phyloP scores from a whole-genome alignment of 2,797 vertebrate species.

The Artibeus jamaicensis region DNA sequence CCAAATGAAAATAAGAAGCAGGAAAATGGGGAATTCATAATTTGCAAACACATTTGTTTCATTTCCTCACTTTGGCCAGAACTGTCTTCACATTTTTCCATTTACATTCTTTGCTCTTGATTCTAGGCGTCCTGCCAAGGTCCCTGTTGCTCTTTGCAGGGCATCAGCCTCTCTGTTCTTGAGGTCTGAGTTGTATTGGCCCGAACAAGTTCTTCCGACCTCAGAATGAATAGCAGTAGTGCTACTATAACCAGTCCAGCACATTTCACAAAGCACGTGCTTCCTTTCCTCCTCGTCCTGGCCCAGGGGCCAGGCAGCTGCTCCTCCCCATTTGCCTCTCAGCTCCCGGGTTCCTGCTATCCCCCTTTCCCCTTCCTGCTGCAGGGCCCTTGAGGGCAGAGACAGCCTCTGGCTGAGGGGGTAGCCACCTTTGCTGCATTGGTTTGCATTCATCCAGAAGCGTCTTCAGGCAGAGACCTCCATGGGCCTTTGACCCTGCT shows the following conservation, averaged over 20 bases:
- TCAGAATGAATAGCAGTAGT: too few species aligned
- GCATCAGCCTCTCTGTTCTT: neutral
- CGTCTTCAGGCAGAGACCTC: neutral
- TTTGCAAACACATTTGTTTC: neutral
- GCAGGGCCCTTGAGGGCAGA: neutral
- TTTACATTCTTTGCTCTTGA: fast-evolving
- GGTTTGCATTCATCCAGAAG: neutral
- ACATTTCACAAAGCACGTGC: fast-evolving
- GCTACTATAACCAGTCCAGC: fast-evolving
- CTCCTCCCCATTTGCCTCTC: neutral
- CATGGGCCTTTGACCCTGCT: fast-evolving
- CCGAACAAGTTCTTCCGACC: neutral
- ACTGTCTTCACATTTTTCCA: neutral
- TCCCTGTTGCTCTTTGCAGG: neutral
- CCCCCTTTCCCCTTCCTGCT: neutral
- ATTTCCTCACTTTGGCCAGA: neutral
- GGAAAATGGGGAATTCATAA: neutral
- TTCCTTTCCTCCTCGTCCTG: too few species aligned
- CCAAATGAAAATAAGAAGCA: neutral
- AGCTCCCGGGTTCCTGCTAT: fast-evolving
- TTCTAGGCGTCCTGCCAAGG: neutral
- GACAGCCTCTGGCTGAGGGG: fast-evolving
- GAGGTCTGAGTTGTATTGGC: neutral
- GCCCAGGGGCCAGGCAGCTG: too few species aligned
- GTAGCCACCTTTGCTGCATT: neutral